Evolutionary conservation across 2,888 invertebrate species (phyloP).

Genomic region (Tigriopus californicus): DNA sequence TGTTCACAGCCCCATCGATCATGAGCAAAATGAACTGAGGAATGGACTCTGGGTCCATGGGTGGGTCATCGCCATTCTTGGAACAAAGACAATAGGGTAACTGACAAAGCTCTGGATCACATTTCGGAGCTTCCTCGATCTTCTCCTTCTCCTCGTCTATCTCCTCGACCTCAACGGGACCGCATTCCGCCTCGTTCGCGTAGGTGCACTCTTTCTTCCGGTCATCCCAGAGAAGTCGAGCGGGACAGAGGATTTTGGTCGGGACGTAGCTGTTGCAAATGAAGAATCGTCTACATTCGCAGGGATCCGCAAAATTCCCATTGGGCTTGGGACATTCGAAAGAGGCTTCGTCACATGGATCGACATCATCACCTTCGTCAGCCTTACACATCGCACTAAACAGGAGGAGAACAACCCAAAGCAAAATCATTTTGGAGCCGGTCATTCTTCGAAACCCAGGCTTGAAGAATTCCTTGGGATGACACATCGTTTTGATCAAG

Average conservation of each 20-base stretch:
- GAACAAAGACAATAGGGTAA: slow-evolving; percentile 83
- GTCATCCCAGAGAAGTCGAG: slow-evolving; percentile 18
- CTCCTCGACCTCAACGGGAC: slow-evolving; percentile 67
- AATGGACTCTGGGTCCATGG: slow-evolving; percentile 63
- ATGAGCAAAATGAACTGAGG: slow-evolving; percentile 59
- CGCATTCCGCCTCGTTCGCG: slow-evolving; percentile 70
- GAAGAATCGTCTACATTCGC: slow-evolving; percentile 67
- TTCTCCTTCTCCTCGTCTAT: slow-evolving; percentile 25
- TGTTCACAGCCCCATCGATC: slow-evolving; percentile 79
- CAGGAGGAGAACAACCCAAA: no score
- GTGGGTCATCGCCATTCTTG: slow-evolving; percentile 69
- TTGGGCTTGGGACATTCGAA: slow-evolving; percentile 24
- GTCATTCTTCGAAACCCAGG: no score
- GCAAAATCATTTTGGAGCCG: no score
- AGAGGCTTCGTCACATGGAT: not conserved
- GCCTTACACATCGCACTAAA: no score
- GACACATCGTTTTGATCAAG: no score
- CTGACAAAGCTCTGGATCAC: slow-evolving; percentile 21
- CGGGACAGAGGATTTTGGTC: slow-evolving; percentile 17
- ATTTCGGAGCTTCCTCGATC: slow-evolving; percentile 1
- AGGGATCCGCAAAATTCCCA: slow-evolving; percentile 64
- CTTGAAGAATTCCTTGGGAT: no score
- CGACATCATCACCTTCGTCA: no score
- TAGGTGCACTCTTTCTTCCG: slow-evolving; percentile 46
- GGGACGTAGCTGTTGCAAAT: slow-evolving; percentile 31